These are phyloP conservation scores for Solenodon paradoxus DNA, from an alignment of 2,113 vertebrate species.

Conservation along the genomic window DNA sequence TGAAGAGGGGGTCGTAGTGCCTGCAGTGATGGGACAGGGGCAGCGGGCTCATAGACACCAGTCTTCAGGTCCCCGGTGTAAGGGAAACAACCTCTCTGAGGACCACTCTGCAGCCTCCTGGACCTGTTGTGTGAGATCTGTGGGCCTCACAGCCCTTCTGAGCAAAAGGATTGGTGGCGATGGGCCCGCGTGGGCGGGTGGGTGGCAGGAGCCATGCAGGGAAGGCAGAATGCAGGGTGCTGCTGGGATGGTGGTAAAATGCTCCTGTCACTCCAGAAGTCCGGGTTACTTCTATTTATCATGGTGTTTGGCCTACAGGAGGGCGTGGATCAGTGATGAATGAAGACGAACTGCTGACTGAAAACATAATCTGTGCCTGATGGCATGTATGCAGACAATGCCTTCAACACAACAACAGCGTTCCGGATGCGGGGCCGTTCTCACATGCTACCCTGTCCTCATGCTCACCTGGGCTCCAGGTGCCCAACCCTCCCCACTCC, in stretches of 20 bases:
- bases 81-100: background rate
- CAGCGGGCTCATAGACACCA: too few relatives aligned
- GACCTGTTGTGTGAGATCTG: background rate
- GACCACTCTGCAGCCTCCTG: rapidly evolving
- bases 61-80: background rate
- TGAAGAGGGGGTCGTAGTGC: too few relatives aligned
- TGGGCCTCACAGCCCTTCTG: background rate
- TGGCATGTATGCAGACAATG: too few relatives aligned
- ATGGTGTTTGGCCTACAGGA: background rate
- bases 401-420: too few relatives aligned
- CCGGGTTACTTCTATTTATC: background rate
- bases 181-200: too few relatives aligned
- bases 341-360: background rate
- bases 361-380: background rate
- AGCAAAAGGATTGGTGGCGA: background rate
- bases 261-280: background rate
- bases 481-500: too few relatives aligned
- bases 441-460: too few relatives aligned
- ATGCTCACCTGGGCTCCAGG: too few relatives aligned
- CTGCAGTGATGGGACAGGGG: too few relatives aligned
- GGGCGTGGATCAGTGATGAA: background rate
- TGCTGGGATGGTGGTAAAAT: background rate
- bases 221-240: too few relatives aligned
- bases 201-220: too few relatives aligned
- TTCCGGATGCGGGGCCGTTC: too few relatives aligned